Evolutionary conservation across 2,797 vertebrate species (phyloP), one percentile per base, ranked within the genome.

Genomic region (Chaetodon trifasciatus): DNA sequence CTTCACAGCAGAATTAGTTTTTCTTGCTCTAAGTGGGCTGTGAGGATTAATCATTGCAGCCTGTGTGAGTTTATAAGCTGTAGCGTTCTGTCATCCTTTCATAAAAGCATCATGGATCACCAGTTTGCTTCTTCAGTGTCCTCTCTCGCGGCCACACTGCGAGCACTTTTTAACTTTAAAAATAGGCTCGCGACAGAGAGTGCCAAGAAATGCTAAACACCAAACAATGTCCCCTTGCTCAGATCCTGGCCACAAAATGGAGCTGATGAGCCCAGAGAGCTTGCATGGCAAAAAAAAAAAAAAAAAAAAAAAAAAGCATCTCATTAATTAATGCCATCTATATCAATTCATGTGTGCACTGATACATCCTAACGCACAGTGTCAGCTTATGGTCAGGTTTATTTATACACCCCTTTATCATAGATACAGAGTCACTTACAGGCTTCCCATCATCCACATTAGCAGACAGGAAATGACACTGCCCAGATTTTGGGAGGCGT

Each of bases 81-180:
- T 63, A 81, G 85, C 81, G 73, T 79, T 90, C 91, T 92, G 90
- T 93, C 93, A 93, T 91, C 90, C 89, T 83, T 93, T 91, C 89
- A 92, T 90, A 86, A 93, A 92, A 84, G 91, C 92, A 91, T 94
- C 90, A 93, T 94, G 93, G 94, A 94, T 95, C 94, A 94, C 89
- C 91, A 93, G 92, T 90, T 93, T 93, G 90, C 88, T 89, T 89
- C 91, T 88, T 80, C 83, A 24, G 86, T 91, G 91, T 91, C 94
- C 92, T 92, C 93, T 93, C 93, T 89, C 47, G 82, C 78, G 86
- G 94, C 87, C 89, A 81, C 91, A 85, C 93, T 88, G 89, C 55
- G 1, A 91, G 94, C 92, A 84, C 78, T 92, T 92, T 90, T 89
- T 81, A 83, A 91, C 89, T 94, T 93, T 91, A 94, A 94, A 95